phyloP scores from a whole-genome alignment of 2,888 invertebrate genomes.

The Drosophila nr. perissopoda region DNA sequence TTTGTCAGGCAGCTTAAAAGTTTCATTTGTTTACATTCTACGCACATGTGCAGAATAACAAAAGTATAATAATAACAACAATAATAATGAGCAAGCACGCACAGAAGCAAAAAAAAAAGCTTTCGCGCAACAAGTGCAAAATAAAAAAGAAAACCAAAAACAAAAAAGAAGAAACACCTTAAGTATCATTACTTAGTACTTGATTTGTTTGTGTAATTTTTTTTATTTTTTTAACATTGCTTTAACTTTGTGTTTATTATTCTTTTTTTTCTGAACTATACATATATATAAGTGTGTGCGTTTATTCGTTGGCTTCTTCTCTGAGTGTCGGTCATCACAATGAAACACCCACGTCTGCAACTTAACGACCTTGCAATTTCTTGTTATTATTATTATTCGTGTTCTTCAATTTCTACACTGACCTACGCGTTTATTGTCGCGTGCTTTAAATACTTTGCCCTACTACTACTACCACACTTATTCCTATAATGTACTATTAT shows the following conservation, averaged over 20 bases:
- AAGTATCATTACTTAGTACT: constrained; percentile 45
- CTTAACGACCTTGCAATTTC: constrained; percentile 54
- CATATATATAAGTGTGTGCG: background rate
- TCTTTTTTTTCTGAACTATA: background rate
- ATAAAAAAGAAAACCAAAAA: constrained; percentile 30
- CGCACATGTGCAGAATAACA: constrained; percentile 79
- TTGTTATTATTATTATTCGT: constrained; percentile 21
- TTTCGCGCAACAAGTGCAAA: constrained; percentile 76
- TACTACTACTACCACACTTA: constrained; percentile 13
- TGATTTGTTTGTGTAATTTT: constrained; percentile 36
- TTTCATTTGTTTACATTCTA: constrained; percentile 79
- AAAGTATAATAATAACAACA: constrained; percentile 53
- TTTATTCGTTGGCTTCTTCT: constrained; percentile 22
- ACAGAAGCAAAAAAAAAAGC: constrained; percentile 46
- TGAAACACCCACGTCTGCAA: constrained; percentile 31
- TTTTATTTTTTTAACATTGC: constrained; percentile 23
- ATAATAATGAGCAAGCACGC: constrained; percentile 53
- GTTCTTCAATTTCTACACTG: constrained; percentile 45
- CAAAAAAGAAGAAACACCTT: constrained; percentile 32
- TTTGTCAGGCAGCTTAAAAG: constrained; percentile 66
- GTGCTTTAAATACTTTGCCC: constrained; percentile 45
- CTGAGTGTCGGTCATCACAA: constrained; percentile 21
- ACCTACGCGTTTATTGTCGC: constrained; percentile 49
- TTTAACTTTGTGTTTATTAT: constrained; percentile 30
- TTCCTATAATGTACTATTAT: constrained; percentile 28